phyloP scores from a whole-genome alignment of 2,888 invertebrate genomes.

The Dasysyrphus albostriatus region DNA sequence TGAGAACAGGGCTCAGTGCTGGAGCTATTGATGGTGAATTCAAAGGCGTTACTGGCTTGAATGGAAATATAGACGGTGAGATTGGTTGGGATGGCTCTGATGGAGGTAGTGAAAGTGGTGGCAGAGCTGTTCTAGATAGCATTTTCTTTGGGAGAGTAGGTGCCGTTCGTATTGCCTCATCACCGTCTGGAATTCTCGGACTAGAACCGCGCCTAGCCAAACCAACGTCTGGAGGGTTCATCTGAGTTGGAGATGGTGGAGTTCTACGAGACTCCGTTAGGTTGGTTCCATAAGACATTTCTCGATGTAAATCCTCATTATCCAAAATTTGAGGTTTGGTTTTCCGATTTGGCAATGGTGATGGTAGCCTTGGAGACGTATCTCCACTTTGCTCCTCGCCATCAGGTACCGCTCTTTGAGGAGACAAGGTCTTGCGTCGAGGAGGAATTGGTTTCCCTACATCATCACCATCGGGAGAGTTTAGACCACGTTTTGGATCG shows the following conservation, averaged over 20 bases:
- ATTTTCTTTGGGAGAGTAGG: conserved; percentile 28
- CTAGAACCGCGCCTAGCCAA: conserved; percentile 80
- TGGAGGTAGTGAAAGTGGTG: conserved; percentile 52
- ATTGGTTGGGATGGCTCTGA: conserved; percentile 65
- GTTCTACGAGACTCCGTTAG: conserved; percentile 31
- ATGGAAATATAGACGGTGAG: conserved; percentile 70
- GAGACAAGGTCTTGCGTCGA: conserved; percentile 82
- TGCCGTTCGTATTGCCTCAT: conserved; percentile 27
- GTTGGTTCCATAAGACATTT: conserved; percentile 85
- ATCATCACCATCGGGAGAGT: conserved; percentile 79
- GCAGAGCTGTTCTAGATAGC: conserved; percentile 67
- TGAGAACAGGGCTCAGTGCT: conserved; percentile 62
- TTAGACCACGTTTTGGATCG: conserved; percentile 89
- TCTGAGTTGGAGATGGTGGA: conserved; percentile 82
- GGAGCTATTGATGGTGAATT: conserved; percentile 67
- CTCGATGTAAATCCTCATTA: conserved; percentile 84
- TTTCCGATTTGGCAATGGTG: conserved; percentile 79
- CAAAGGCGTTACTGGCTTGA: conserved; percentile 66
- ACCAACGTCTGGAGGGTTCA: conserved; percentile 74
- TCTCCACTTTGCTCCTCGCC: conserved; percentile 56
- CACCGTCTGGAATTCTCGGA: conserved; percentile 77
- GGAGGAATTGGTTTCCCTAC: conserved; percentile 82
- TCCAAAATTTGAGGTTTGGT: conserved; percentile 83
- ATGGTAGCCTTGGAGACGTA: conserved; percentile 78
- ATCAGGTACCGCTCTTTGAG: conserved; percentile 63